Evolutionary conservation across 2,888 invertebrate species (phyloP).

Genomic region (Trichopoda pennipes): DNA sequence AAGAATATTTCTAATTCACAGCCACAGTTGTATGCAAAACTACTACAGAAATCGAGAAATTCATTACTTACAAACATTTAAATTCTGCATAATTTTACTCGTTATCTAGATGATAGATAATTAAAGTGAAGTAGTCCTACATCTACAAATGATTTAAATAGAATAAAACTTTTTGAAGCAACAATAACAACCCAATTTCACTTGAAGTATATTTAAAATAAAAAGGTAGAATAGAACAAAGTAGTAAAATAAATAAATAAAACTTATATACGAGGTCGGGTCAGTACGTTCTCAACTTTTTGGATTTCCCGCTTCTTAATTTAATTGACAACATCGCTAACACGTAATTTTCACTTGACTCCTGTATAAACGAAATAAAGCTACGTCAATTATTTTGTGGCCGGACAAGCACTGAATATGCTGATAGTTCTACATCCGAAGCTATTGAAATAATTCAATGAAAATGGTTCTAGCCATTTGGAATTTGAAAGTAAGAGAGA

Average conservation of each 20-base stretch:
- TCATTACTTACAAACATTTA: constrained; percentile 71
- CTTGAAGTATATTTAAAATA: constrained; percentile 19
- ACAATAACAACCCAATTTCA: constrained; percentile 37
- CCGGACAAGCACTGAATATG: too few relatives aligned
- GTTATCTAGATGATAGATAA: background rate
- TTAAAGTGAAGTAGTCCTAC: constrained; percentile 19
- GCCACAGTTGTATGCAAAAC: constrained; percentile 72
- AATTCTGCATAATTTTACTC: background rate
- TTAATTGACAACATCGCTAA: too few relatives aligned
- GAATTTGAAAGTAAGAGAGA: too few relatives aligned
- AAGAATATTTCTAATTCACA: constrained; percentile 49
- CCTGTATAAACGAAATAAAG: too few relatives aligned
- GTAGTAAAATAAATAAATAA: background rate
- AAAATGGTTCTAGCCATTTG: too few relatives aligned
- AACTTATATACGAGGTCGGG: background rate
- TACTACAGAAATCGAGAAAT: constrained; percentile 75
- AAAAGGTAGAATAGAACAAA: constrained; percentile 4
- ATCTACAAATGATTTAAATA: constrained; percentile 37
- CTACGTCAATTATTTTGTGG: too few relatives aligned
- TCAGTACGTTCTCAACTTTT: too few relatives aligned
- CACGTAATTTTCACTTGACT: too few relatives aligned
- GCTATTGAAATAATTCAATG: too few relatives aligned
- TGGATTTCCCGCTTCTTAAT: too few relatives aligned
- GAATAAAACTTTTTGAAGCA: constrained; percentile 25
- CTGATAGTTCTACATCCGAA: too few relatives aligned